phyloP scores from a whole-genome alignment of 2,113 vertebrate species.

The Oreocharis arfaki region DNA sequence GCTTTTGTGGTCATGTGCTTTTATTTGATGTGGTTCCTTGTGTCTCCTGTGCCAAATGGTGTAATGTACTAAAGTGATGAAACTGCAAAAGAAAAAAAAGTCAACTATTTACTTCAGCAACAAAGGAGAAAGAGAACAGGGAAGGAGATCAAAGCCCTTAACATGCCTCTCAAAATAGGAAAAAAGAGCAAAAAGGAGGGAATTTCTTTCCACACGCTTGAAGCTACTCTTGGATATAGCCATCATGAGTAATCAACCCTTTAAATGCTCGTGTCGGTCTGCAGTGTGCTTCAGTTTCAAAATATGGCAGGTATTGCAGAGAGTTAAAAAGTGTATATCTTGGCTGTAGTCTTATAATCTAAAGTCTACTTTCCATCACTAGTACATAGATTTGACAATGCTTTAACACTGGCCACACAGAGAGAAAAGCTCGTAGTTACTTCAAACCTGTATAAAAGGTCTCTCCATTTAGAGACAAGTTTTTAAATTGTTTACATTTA shows the following conservation, averaged over 20 bases:
- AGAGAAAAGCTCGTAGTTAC: neutral
- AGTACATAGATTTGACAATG: neutral
- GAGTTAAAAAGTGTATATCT: neutral
- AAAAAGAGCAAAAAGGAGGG: slow-evolving; percentile 14
- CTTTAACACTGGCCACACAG: neutral
- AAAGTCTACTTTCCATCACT: neutral
- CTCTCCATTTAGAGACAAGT: neutral
- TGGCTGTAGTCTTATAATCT: neutral
- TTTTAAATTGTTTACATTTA: slow-evolving; percentile 54
- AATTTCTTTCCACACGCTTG: neutral
- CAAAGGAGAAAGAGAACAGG: slow-evolving; percentile 32
- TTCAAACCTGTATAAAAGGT: neutral
- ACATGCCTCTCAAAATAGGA: slow-evolving; percentile 24
- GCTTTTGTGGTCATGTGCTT: slow-evolving; percentile 72
- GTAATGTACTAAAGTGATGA: slow-evolving; percentile 71
- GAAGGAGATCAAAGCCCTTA: slow-evolving; percentile 63
- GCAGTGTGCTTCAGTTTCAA: neutral
- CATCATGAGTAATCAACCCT: neutral
- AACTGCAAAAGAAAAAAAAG: slow-evolving; percentile 60
- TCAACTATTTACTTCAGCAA: slow-evolving; percentile 54
- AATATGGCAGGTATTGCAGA: neutral
- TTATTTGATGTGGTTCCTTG: slow-evolving; percentile 76
- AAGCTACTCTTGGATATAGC: neutral
- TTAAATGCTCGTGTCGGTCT: neutral
- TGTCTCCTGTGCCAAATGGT: slow-evolving; percentile 67